Percentiles rank a stretch among this genome's conserved stretches.
These are phyloP conservation scores for Hypomecis punctinalis DNA, from an alignment of 2,888 invertebrate genomes.

Conservation along the genomic window DNA sequence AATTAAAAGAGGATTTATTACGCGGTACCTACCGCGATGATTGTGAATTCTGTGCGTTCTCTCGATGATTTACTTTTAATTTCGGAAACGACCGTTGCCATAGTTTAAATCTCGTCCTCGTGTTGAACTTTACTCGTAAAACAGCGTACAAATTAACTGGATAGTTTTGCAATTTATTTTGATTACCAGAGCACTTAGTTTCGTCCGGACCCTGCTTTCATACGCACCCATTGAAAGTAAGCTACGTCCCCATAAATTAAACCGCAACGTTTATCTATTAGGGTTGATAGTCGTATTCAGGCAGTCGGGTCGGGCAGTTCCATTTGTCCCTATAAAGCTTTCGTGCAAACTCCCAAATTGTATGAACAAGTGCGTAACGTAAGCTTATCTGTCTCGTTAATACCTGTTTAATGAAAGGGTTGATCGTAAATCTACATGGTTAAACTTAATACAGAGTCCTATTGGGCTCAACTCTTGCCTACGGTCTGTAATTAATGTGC, in stretches of 20 bases:
- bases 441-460: constrained; percentile 78
- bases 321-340: constrained; percentile 71
- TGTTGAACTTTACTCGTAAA: constrained; percentile 29
- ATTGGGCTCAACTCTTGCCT: constrained; percentile 69
- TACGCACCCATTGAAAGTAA: constrained; percentile 55
- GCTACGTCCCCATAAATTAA: constrained; percentile 64
- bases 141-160: constrained; percentile 36
- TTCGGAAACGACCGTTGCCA: constrained; percentile 16
- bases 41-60: constrained; percentile 15
- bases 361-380: constrained; percentile 78
- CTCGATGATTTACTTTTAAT: constrained; percentile 26
- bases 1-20: constrained; percentile 35
- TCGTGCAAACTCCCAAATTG: constrained; percentile 72
- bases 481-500: constrained; percentile 80
- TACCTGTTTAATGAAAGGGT: constrained; percentile 84
- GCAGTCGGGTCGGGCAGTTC: constrained; percentile 66
- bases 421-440: constrained; percentile 83
- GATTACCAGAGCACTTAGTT: constrained; percentile 42
- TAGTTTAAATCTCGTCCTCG: constrained; percentile 24
- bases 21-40: constrained; percentile 27
- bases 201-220: constrained; percentile 40
- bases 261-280: constrained; percentile 67
- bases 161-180: constrained; percentile 40
- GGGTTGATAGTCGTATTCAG: constrained; percentile 65
- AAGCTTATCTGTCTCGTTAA: constrained; percentile 80